Evolutionary conservation across 2,797 vertebrate genomes (phyloP), one percentile per base, ranked within the genome.

Genomic region (Silurus aristotelis): DNA sequence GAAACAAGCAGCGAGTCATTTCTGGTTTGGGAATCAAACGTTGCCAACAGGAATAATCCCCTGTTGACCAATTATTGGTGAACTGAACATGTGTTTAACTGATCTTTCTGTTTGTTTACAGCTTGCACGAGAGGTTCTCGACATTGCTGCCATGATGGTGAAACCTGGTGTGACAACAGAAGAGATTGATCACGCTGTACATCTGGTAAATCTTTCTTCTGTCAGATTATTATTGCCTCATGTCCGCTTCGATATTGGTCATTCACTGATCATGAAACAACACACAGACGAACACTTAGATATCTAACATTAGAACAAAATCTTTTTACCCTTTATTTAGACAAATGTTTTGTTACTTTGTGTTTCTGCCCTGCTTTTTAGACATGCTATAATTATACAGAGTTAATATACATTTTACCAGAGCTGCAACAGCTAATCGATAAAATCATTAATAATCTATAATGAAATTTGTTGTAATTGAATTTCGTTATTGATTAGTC

Each of bases 131-230:
- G 98, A 99, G 94, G 98, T 99, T 19, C 90, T 99, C 89, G 98
- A 98, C 89, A 96, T 99, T 68, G 97, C 98, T 82, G 96, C 98
- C 64, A 88, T 96, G 93, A 98, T 99, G 98, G 96, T 99, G 88
- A 98, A 98, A 91, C 91, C 96, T n/a, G 98, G 97, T 38, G 92
- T 98, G 73, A 99, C 98, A 82, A 99, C 98, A 84, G 98, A 99
- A 92, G 98, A 99, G 94, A 99, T 99, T 46, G 98, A 99, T 92
- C 97, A 99, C 2, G 96, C 98, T 76, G 98, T 99, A 67, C 98
- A 99, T 92, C 94, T 99, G 96, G 98, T 99, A 96, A 95, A 20
- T 38, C 61, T 55, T 2, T 61, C 6, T 20, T 17, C 60, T 46
- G 9, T 46, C 6, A 43, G 22, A 68, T 10, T 52, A 2, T 60